These are phyloP conservation scores for Lordiphosa clarofinis DNA, from an alignment of 1,140 invertebrate species.

Conservation along the genomic window DNA sequence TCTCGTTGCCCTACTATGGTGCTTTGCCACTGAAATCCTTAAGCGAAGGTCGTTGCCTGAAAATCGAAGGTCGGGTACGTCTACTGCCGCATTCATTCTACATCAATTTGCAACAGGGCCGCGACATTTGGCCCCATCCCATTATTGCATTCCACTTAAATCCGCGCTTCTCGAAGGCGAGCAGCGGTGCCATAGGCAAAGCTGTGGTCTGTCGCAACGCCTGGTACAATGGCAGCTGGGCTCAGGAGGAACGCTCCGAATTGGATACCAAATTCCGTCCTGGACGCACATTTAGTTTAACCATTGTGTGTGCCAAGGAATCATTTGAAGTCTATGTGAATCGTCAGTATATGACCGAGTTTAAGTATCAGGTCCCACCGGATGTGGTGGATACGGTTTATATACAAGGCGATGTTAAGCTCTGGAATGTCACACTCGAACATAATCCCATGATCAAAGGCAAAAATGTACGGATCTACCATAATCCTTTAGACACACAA, in stretches of 20 bases:
- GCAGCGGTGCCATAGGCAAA: conserved; percentile 62
- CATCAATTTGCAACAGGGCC: conserved; percentile 85
- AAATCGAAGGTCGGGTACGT: conserved; percentile 83
- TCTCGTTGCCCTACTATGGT: conserved; percentile 71
- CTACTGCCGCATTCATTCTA: conserved; percentile 85
- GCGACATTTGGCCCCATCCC: conserved; percentile 84
- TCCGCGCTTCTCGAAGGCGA: conserved; percentile 82
- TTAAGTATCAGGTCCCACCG: conserved; percentile 63
- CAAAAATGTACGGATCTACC: conserved; percentile 57
- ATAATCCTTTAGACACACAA: conserved; percentile 49
- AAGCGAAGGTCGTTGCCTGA: conserved; percentile 80
- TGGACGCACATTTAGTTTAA: conserved; percentile 77
- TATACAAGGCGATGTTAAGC: conserved; percentile 80
- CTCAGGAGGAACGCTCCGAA: conserved; percentile 79
- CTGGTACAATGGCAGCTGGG: conserved; percentile 80
- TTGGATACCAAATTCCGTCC: conserved; percentile 80
- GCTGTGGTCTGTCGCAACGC: conserved; percentile 80
- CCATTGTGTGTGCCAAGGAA: conserved; percentile 67
- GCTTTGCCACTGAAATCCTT: conserved; percentile 66
- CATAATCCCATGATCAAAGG: conserved; percentile 52
- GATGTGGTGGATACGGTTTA: conserved; percentile 79
- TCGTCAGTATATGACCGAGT: conserved; percentile 79
- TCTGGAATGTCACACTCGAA: conserved; percentile 68
- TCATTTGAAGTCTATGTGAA: conserved; percentile 80
- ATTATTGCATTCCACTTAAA: conserved; percentile 84